These are phyloP conservation scores for Eledone cirrhosa DNA, from an alignment of 2,888 invertebrate species.

Conservation along the genomic window DNA sequence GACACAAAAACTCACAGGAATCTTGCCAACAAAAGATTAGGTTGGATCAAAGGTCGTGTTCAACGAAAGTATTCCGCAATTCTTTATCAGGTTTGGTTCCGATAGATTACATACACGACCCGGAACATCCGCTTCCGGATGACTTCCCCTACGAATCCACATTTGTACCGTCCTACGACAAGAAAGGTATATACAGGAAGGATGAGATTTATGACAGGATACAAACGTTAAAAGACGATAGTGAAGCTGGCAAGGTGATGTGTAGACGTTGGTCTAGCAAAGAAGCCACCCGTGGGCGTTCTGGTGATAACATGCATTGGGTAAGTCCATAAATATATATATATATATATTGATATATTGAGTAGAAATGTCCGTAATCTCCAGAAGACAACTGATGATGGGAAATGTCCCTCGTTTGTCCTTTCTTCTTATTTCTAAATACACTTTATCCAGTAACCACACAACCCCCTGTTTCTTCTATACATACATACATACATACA, in stretches of 20 bases:
- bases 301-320: no score
- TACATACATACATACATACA: no score
- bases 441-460: no score
- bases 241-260: neutral
- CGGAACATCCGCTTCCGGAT: neutral
- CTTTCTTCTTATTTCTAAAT: no score
- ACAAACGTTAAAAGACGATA: neutral
- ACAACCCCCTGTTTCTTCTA: no score
- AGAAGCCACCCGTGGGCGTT: neutral
- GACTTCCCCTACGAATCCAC: neutral
- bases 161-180: neutral
- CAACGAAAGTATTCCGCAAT: neutral
- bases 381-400: no score
- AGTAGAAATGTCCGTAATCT: no score
- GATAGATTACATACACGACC: neutral
- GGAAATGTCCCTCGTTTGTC: no score
- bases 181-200: neutral
- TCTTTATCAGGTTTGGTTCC: neutral
- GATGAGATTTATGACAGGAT: neutral
- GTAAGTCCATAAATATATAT: no score
- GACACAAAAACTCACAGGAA: neutral
- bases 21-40: neutral
- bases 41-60: neutral
- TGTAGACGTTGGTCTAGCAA: neutral
- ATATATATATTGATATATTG: no score